Evolutionary conservation across 2,797 vertebrate genomes (phyloP).

Genomic region (Garrulus glandarius): DNA sequence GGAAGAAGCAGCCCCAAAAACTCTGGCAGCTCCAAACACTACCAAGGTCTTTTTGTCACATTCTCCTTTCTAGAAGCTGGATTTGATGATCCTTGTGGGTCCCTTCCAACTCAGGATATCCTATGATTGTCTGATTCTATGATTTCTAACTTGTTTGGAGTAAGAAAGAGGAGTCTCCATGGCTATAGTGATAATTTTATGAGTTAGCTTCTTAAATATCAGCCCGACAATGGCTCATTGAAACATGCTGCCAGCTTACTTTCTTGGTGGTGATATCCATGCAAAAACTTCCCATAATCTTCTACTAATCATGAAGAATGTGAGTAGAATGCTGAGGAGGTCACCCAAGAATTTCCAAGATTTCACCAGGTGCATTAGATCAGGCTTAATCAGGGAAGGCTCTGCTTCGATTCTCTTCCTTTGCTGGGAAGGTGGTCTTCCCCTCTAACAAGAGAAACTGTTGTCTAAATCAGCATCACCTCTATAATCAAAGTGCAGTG

Average conservation of each 20-base stretch:
- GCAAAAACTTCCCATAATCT: neutral
- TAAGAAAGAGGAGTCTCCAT: neutral
- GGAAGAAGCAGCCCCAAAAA: neutral
- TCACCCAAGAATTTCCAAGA: neutral
- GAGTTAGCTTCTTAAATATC: conserved; percentile 3
- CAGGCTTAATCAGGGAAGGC: neutral
- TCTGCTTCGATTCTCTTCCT: neutral
- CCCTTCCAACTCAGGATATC: neutral
- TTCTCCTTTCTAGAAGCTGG: neutral
- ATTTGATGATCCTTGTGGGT: neutral
- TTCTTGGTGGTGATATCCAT: neutral
- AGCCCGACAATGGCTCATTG: neutral
- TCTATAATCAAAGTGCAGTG: neutral
- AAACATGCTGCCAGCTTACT: neutral
- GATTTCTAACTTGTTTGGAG: neutral
- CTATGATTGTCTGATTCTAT: neutral
- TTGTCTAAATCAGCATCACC: neutral
- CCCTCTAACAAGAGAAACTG: neutral
- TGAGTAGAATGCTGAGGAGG: neutral
- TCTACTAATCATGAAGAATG: neutral
- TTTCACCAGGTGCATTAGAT: neutral
- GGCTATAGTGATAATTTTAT: neutral
- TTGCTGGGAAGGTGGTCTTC: neutral
- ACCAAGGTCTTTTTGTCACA: neutral
- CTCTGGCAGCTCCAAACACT: neutral